A percentile compares a stretch with the other conserved stretches of the same genome.
These are phyloP conservation scores for Orthonychiurus folsomi DNA, from an alignment of 2,888 invertebrate genomes.

Conservation along the genomic window DNA sequence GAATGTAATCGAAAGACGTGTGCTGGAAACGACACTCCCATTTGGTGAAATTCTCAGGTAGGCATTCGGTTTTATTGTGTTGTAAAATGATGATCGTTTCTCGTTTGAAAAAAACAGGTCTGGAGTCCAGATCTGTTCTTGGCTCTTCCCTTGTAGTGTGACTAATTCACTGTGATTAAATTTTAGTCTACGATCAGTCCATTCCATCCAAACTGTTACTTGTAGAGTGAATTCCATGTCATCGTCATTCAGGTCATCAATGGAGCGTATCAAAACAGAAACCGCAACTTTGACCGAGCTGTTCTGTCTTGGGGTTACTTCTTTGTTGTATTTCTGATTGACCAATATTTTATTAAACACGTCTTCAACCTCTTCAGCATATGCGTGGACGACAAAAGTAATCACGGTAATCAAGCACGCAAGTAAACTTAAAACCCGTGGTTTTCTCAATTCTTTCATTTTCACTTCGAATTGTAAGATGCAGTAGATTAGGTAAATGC, in stretches of 20 bases:
- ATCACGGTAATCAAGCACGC: no score
- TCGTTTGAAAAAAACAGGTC: background rate
- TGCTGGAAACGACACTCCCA: conserved; percentile 1
- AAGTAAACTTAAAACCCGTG: no score
- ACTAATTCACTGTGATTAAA: background rate
- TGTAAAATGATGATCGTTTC: background rate
- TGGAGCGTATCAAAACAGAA: background rate
- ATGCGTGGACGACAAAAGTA: no score
- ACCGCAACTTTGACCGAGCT: background rate
- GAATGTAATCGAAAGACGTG: background rate
- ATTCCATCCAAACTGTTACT: background rate
- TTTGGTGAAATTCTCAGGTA: background rate
- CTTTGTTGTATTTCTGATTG: background rate
- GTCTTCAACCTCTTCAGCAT: no score
- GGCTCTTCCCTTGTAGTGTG: background rate
- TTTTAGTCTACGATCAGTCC: background rate
- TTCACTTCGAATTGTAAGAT: no score
- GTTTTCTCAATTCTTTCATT: no score
- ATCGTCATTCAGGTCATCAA: background rate
- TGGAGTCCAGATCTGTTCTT: background rate
- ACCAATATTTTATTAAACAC: background rate
- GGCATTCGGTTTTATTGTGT: background rate
- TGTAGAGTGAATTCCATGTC: background rate
- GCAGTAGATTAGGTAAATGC: no score
- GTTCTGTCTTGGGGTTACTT: background rate